A percentile compares a stretch with the other conserved stretches of the same genome.
Conservation (phyloP, 2,888 invertebrate genomes). For the Leptinotarsa tumamoca region DNA sequence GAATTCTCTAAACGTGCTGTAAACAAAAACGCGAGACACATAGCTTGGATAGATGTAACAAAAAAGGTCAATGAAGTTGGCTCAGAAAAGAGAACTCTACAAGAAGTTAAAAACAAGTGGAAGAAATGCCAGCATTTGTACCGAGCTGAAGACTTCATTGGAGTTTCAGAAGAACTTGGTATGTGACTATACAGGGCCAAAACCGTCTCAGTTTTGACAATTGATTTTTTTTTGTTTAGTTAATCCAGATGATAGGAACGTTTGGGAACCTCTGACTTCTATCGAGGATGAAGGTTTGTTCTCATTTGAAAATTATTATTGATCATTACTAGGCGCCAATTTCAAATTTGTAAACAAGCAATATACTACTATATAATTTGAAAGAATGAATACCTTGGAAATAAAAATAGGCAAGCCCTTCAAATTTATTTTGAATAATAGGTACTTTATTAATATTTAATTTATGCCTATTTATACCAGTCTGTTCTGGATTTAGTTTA, state of each 20-base stretch:
- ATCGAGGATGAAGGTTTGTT: constrained; percentile 44
- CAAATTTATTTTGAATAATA: background rate
- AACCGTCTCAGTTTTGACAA: constrained; percentile 27
- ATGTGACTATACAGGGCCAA: constrained; percentile 37
- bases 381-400: background rate
- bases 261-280: constrained; percentile 45
- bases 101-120: constrained; percentile 61
- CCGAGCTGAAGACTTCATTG: constrained; percentile 41
- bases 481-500: no score
- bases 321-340: constrained; percentile 34
- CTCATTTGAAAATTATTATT: constrained; percentile 34
- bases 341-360: constrained; percentile 41
- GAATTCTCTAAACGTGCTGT: constrained; percentile 53
- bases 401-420: background rate
- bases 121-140: constrained; percentile 57
- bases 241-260: constrained; percentile 32
- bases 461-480: background rate
- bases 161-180: constrained; percentile 49
- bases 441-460: background rate
- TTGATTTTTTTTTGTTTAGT: constrained; percentile 39
- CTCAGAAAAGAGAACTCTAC: constrained; percentile 55
- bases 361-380: constrained; percentile 1
- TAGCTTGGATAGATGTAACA: constrained; percentile 57
- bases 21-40: constrained; percentile 52
- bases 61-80: constrained; percentile 57